Percentiles rank a stretch among this genome's conserved stretches.
These are phyloP conservation scores for Donacobius atricapilla DNA, from an alignment of 2,113 vertebrate species.

Conservation along the genomic window DNA sequence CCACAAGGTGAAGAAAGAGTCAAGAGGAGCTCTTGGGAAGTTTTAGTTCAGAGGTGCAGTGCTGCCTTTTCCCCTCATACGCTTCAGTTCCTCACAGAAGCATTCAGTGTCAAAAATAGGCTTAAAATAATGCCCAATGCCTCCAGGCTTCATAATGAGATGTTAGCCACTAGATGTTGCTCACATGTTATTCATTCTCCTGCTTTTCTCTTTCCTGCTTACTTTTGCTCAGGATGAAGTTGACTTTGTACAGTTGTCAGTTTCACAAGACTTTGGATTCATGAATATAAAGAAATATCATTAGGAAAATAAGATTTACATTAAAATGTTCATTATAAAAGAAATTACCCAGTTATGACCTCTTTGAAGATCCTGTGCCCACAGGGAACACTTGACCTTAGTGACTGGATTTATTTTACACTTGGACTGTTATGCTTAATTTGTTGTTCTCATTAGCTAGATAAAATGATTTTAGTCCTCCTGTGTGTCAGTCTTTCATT, in stretches of 20 bases:
- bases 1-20: neutral
- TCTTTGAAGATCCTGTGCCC: neutral
- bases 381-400: neutral
- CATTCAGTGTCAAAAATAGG: neutral
- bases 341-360: neutral
- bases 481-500: neutral
- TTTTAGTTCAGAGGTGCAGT: neutral
- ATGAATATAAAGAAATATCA: neutral
- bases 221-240: neutral
- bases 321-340: neutral
- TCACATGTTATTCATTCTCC: constrained; percentile 4
- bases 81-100: neutral
- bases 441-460: neutral
- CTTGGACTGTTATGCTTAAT: neutral
- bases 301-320: neutral
- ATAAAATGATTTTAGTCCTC: neutral
- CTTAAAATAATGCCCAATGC: neutral
- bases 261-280: neutral
- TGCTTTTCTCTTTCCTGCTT: neutral
- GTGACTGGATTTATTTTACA: constrained; percentile 2
- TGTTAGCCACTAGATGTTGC: constrained; percentile 59
- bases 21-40: neutral
- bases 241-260: neutral
- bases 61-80: neutral
- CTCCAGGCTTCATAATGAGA: neutral